Evolutionary conservation across 2,797 vertebrate species (phyloP), one percentile per base, ranked within the genome.

Genomic region (Pantherophis alleghaniensis): DNA sequence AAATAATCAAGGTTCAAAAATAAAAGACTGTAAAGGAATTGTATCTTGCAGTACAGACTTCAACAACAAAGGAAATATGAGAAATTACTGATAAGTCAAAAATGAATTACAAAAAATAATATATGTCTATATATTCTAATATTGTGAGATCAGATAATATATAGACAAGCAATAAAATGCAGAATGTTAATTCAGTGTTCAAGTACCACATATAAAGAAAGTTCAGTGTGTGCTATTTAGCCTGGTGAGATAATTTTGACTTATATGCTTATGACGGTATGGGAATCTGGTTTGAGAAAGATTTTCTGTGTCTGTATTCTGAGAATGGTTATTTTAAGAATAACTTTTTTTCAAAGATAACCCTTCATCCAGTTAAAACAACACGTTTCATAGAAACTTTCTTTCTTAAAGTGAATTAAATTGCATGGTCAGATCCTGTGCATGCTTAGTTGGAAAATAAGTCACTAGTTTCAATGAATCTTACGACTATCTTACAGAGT

Each of bases 61-160:
- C 74, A 88, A 92, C 83, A 93, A 91, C 60, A 92, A 89, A 37
- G 0, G 88, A 37, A 37, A 28, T 63, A 79, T 56, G 57, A 56
- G 87, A 94, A 95, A 96, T 92, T 95, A 88, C 89, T 92, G 90
- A 93, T 93, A 93, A 95, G 91, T 87, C 94, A 95, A 96, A 97
- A 96, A 93, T 92, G 66, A 88, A 56, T 94, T 94, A 60, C n/a
- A 74, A 94, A 57, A 0, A 13, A 90, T 7, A 94, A 86, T 93
- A 95, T 92, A 89, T 93, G 93, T 92, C 87, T 92, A 2, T 95
- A 91, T 5, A 4, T 96, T 95, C 95, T 88, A 96, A 56, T 91
- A 66, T 74, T 14, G 42, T 92, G 90, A 93, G 60, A 56, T 94
- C 90, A 92, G 94, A 92, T 94, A 95, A 93, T 18, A 79, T 79